Conservation (phyloP, 2,113 vertebrate genomes). For the Emydocephalus ijimae region DNA sequence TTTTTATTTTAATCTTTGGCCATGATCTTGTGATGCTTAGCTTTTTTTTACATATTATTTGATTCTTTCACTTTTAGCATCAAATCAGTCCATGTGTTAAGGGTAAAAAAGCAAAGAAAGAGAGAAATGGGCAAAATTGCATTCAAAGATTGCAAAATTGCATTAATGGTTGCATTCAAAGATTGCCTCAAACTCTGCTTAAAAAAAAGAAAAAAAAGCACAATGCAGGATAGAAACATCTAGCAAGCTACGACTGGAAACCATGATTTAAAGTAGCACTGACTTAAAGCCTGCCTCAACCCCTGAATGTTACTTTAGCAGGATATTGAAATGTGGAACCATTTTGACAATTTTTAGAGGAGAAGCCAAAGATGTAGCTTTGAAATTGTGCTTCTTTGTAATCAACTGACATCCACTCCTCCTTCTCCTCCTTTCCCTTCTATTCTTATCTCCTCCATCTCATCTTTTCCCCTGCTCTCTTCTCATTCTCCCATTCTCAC, state of each 20-base stretch:
- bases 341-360: neutral
- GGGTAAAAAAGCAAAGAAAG: neutral
- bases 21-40: neutral
- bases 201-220: neutral
- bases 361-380: neutral
- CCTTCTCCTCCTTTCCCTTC: neutral
- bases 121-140: neutral
- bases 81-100: neutral
- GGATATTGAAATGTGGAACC: neutral
- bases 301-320: neutral
- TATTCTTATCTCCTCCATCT: neutral
- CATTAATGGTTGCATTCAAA: neutral
- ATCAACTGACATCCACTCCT: neutral
- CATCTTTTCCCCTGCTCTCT: neutral
- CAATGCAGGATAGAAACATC: neutral
- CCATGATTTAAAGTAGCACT: neutral
- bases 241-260: neutral
- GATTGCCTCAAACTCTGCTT: neutral
- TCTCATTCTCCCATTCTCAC: neutral
- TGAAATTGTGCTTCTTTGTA: neutral
- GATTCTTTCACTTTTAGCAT: neutral
- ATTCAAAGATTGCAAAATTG: neutral
- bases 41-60: neutral
- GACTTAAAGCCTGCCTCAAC: neutral
- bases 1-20: neutral